Base-by-base conservation (phyloP, 2,113 vertebrate species). In the Sardina pilchardus region DNA sequence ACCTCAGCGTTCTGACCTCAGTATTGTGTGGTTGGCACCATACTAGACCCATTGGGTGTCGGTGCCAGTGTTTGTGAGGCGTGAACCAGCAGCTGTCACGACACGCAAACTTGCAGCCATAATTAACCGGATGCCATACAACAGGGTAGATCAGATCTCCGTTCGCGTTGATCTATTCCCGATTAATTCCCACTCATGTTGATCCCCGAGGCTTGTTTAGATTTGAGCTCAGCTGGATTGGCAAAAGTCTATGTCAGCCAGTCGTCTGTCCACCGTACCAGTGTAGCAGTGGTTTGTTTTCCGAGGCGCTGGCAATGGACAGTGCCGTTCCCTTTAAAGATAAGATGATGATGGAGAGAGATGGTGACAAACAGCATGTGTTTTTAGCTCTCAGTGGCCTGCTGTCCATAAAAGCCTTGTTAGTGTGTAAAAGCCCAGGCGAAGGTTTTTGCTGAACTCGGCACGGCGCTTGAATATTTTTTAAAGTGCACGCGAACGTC, bases 401-500 rank as follows among this genome's bases (percentile, higher is more conserved):
- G 26, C 71, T 34, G 8, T 78, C 30, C 71, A 36, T 36, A 78
- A 78, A 78, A 34, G 30, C 71, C 30, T 78, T 78, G 71, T 78
- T 78, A 78, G 30, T 36, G 30, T 14, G 48, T 86, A 86, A 78
- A 82, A 56, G 50, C 36, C 2, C 34, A 67, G 81, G 67, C 24
- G 30, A 83, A 82, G 34, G 14, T 78, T 75, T 85, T 86, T 84
- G 43, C 53, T 81, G 47, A 85, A 80, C 39, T 84, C 48, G 84
- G 87, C 84, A 45, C 48, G 80, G 50, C 84, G 84, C 85, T 89
- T n/a, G 86, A 88, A 88, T 89, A 90, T 89, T n/a, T 47, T 83
- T 30, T 88, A 86, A 86, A 84, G 84, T 82, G 82, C 67, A 86
- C 42, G 19, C 16, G 67, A 17, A n/a, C 84, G 63, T 87, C 75